These are phyloP conservation scores for Nycteola revayana DNA, from an alignment of 2,888 invertebrate genomes.

Conservation along the genomic window DNA sequence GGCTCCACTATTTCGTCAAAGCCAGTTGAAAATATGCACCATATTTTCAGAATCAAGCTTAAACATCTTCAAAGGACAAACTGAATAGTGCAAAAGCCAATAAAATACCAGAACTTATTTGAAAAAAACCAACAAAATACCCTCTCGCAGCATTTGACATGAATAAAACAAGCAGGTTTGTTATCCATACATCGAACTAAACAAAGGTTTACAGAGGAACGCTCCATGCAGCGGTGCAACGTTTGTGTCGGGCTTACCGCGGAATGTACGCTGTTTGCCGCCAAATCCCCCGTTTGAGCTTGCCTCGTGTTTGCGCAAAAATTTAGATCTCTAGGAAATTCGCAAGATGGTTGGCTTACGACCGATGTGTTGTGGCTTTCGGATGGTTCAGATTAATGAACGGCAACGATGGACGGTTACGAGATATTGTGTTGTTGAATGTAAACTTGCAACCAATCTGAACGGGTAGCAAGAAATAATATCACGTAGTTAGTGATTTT, in stretches of 20 bases:
- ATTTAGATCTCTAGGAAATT: constrained; percentile 34
- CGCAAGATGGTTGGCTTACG: constrained; percentile 16
- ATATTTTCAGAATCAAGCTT: no score
- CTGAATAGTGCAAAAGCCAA: no score
- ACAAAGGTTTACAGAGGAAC: constrained; percentile 28
- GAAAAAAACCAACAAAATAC: no score
- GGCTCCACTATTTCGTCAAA: no score
- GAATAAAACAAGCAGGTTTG: constrained; percentile 33
- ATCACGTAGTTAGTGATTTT: no score
- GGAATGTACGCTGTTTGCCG: constrained; percentile 35
- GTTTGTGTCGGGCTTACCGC: constrained; percentile 24
- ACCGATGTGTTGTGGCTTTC: constrained; percentile 17
- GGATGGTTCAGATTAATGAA: constrained; percentile 21
- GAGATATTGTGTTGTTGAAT: no score
- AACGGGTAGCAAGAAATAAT: no score
- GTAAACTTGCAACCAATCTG: no score
- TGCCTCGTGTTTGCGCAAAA: constrained; percentile 40
- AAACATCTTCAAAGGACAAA: no score
- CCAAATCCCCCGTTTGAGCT: constrained; percentile 33
- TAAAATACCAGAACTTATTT: no score
- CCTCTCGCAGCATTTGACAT: neutral
- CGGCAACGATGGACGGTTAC: constrained; percentile 2
- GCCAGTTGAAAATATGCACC: no score
- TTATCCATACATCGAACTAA: constrained; percentile 26
- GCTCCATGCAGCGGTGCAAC: constrained; percentile 29